Conservation (phyloP, 1,140 invertebrate genomes). For the Solenopsis invicta region DNA sequence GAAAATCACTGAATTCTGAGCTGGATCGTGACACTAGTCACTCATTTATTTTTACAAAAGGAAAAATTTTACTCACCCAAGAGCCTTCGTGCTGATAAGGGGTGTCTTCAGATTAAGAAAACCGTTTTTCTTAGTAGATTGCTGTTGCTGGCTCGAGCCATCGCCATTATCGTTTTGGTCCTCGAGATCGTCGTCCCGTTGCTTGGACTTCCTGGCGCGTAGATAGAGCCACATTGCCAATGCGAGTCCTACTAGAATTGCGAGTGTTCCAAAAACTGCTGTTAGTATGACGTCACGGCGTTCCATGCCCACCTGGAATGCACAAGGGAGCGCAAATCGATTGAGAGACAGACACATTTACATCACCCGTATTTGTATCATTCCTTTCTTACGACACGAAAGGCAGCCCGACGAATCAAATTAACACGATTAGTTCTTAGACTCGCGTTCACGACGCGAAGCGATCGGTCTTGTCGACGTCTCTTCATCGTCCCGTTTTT, state of each 20-base stretch:
- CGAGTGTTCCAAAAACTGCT: conserved; percentile 86
- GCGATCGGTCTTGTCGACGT: background rate
- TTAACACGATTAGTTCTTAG: background rate
- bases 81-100: conserved; percentile 90
- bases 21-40: background rate
- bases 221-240: conserved; percentile 86
- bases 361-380: background rate
- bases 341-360: conserved; percentile 22
- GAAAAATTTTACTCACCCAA: conserved; percentile 87
- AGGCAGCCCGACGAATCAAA: background rate
- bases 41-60: background rate
- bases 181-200: conserved; percentile 82
- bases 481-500: background rate
- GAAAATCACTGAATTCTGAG: background rate
- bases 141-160: conserved; percentile 70
- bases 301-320: conserved; percentile 86
- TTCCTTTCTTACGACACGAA: background rate
- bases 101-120: conserved; percentile 93
- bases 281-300: conserved; percentile 86
- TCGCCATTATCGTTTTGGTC: conserved; percentile 79
- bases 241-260: conserved; percentile 84
- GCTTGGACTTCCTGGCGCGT: conserved; percentile 84
- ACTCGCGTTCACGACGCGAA: background rate
- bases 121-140: conserved; percentile 87
- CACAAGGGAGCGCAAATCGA: conserved; percentile 30